Percentiles rank a stretch among this genome's conserved stretches.
Evolutionary conservation across 2,113 vertebrate species (phyloP).

Genomic region (Phrynosoma platyrhinos): DNA sequence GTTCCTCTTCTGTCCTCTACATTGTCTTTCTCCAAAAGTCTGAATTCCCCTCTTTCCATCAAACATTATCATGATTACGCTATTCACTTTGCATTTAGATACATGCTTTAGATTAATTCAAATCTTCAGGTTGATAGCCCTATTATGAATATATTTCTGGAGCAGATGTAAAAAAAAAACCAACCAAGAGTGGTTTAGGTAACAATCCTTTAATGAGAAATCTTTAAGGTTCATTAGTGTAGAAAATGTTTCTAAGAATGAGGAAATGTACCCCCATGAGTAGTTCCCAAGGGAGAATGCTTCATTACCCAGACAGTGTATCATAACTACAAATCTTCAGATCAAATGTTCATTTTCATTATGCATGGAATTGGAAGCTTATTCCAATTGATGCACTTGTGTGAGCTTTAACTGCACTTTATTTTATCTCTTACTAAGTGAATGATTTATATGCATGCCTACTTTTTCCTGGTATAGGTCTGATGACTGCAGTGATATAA

Average conservation of each 20-base stretch:
- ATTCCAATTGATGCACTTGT: neutral
- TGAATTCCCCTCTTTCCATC: neutral
- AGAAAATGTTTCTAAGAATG: conserved; percentile 28
- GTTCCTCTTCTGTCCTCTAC: neutral
- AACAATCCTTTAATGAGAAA: neutral
- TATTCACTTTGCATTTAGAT: neutral
- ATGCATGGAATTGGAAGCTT: conserved; percentile 11
- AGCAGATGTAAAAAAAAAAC: neutral
- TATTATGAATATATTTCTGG: neutral
- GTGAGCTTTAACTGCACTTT: conserved; percentile 1
- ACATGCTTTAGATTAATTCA: neutral
- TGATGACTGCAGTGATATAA: neutral
- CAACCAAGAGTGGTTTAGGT: neutral
- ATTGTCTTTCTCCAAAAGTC: neutral
- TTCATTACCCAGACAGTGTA: neutral
- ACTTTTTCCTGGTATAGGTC: neutral
- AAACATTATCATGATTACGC: neutral
- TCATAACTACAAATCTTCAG: neutral
- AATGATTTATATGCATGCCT: neutral
- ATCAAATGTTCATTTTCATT: conserved; percentile 33
- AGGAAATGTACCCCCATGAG: conserved; percentile 9
- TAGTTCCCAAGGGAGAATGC: neutral
- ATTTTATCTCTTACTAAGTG: neutral
- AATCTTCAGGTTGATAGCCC: neutral
- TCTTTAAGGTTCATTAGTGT: neutral